Evolutionary conservation across 2,113 vertebrate genomes (phyloP).

Genomic region (Megaleporinus macrocephalus): DNA sequence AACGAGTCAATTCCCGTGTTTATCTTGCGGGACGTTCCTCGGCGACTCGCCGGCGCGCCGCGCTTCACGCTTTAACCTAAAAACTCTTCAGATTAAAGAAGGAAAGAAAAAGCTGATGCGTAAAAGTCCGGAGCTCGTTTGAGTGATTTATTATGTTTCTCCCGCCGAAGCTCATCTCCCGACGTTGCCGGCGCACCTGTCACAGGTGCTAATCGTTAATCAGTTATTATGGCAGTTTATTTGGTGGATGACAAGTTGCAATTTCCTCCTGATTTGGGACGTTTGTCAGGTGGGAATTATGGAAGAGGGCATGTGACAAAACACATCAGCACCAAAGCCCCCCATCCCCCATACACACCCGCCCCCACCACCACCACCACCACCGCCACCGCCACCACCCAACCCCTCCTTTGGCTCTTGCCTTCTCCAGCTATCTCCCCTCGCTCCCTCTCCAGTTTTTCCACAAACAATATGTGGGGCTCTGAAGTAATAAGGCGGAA

Average conservation of each 20-base stretch:
- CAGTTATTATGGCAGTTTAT: constrained; percentile 98
- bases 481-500: constrained; percentile 98
- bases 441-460: constrained; percentile 79
- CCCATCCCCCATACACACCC: constrained; percentile 45
- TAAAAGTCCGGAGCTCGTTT: constrained; percentile 59
- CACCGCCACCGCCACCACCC: constrained; percentile 30
- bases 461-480: constrained; percentile 95
- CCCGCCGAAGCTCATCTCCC: constrained; percentile 71
- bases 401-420: constrained; percentile 72
- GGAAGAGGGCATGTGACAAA: constrained; percentile 96
- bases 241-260: constrained; percentile 99
- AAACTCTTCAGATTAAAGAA: not conserved
- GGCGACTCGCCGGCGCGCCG: too few species aligned
- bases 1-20: too few species aligned
- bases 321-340: constrained; percentile 86
- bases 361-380: constrained; percentile 65
- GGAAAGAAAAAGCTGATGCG: not conserved
- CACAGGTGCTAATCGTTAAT: constrained; percentile 99
- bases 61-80: not conserved
- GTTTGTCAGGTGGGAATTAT: constrained; percentile 99
- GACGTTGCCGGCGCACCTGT: constrained; percentile 89
- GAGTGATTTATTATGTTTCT: constrained; percentile 73
- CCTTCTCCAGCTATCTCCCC: constrained; percentile 75
- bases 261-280: constrained; percentile 96
- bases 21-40: not conserved